These are phyloP conservation scores for Podotricha telesiphe DNA, from an alignment of 2,888 invertebrate species.

Conservation along the genomic window DNA sequence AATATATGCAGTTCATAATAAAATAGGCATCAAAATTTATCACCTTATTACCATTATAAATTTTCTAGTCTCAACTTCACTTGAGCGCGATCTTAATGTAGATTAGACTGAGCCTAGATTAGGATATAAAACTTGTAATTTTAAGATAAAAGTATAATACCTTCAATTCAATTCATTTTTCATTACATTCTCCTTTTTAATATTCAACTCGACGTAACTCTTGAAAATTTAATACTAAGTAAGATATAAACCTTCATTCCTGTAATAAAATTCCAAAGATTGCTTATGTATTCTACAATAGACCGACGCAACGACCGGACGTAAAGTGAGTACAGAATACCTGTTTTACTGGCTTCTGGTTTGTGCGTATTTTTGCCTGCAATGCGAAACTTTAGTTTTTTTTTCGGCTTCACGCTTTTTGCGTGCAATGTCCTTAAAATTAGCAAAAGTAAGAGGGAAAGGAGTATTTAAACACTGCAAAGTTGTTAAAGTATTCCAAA, in stretches of 20 bases:
- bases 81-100: no score
- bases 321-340: conserved; percentile 6
- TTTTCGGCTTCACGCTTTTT: background rate
- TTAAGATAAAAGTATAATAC: no score
- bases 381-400: conserved; percentile 12
- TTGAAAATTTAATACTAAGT: background rate
- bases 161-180: no score
- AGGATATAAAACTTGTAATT: no score
- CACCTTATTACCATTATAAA: no score
- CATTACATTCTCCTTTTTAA: background rate
- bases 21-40: no score
- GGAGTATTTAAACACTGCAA: no score
- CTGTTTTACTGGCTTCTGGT: background rate
- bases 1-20: no score
- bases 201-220: background rate
- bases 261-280: conserved; percentile 2
- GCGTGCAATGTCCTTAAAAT: background rate
- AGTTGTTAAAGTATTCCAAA: no score
- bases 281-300: conserved; percentile 11
- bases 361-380: conserved; percentile 21
- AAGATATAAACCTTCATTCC: background rate
- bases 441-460: background rate
- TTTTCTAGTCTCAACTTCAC: no score
- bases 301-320: conserved; percentile 8
- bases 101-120: no score